A percentile compares a stretch with the other conserved stretches of the same genome.
phyloP scores from a whole-genome alignment of 2,888 invertebrate species.

The Synergus laeviventris region DNA sequence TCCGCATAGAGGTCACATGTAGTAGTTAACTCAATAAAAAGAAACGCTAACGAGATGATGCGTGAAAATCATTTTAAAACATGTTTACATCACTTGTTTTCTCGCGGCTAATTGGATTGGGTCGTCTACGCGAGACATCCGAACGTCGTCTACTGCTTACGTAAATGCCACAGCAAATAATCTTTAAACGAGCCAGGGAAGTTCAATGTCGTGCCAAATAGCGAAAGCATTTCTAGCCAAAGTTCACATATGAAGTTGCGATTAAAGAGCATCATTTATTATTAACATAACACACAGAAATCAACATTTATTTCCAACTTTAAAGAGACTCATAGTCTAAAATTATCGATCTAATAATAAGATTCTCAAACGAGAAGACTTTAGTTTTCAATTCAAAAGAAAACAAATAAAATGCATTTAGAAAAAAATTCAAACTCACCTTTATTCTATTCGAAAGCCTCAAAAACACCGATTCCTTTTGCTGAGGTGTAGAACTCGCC shows the following conservation, averaged over 20 bases:
- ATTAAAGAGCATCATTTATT: not conserved
- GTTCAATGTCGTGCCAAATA: slow-evolving; percentile 54
- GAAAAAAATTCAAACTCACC: slow-evolving; percentile 76
- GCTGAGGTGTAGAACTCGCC: slow-evolving; percentile 74
- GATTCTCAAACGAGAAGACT: not conserved
- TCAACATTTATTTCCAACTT: not conserved
- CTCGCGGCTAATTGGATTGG: slow-evolving; percentile 20
- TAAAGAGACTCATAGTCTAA: not conserved
- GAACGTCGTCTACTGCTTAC: slow-evolving; percentile 49
- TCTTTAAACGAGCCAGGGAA: slow-evolving; percentile 52
- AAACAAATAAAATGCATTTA: not conserved
- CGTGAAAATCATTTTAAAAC: slow-evolving; percentile 15
- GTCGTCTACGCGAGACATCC: slow-evolving; percentile 13
- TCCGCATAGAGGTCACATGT: not conserved
- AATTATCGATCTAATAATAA: not conserved
- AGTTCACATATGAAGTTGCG: not conserved
- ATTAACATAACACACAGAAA: not conserved
- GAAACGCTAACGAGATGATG: slow-evolving; percentile 1
- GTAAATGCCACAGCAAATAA: slow-evolving; percentile 50
- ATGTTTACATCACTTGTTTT: slow-evolving; percentile 32
- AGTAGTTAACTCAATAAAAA: slow-evolving; percentile 3
- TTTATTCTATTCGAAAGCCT: slow-evolving; percentile 96
- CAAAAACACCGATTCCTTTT: slow-evolving; percentile 97
- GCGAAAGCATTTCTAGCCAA: slow-evolving; percentile 49
- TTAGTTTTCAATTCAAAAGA: not conserved